Conservation (phyloP, 2,113 vertebrate genomes). For the Fulmarus glacialis region DNA sequence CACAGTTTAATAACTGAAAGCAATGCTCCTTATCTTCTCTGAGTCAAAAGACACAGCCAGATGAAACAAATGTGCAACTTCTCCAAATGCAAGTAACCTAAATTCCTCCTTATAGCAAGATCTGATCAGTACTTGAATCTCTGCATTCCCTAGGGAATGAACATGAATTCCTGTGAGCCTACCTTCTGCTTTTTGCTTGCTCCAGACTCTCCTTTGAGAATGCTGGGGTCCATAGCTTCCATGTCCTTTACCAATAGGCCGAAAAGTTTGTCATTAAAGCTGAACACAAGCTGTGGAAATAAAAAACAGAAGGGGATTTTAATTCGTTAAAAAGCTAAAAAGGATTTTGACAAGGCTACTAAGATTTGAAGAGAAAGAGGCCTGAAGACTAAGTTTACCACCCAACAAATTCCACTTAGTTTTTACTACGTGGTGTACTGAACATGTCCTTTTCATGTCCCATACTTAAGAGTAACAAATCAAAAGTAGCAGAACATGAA, state of each 20-base stretch:
- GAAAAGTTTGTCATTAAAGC: slow-evolving; percentile 91
- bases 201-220: slow-evolving; percentile 83
- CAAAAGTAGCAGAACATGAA: neutral
- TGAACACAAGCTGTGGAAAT: slow-evolving; percentile 87
- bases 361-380: neutral
- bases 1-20: neutral
- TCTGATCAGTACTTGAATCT: neutral
- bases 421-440: neutral
- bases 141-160: neutral
- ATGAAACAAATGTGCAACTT: neutral
- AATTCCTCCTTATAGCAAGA: neutral
- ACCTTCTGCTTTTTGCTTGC: slow-evolving; percentile 90
- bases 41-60: neutral
- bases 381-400: neutral
- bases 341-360: neutral
- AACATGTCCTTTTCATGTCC: neutral
- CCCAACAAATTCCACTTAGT: neutral
- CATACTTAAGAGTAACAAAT: neutral
- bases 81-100: neutral
- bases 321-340: neutral
- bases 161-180: neutral
- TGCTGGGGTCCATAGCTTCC: slow-evolving; percentile 94
- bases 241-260: slow-evolving; percentile 88
- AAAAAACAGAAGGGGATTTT: neutral
- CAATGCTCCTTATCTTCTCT: neutral